Conservation (phyloP, 2,113 vertebrate species). For the Labeo rohita region DNA sequence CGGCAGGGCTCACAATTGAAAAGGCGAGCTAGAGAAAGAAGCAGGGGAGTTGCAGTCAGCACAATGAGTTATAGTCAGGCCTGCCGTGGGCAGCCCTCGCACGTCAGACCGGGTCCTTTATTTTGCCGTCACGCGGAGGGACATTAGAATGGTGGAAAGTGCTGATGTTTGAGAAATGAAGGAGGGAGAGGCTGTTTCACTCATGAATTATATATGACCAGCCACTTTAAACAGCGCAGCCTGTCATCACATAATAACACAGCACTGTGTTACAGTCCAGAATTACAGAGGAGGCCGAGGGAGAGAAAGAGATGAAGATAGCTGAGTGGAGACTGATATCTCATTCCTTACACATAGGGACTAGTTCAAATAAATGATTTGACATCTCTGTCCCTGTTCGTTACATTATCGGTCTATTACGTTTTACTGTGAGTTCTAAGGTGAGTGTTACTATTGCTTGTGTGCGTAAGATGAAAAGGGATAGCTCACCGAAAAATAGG, state of each 20-base stretch:
- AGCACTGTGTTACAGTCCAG: conserved; percentile 56
- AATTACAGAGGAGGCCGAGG: conserved; percentile 48
- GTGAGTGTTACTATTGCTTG: not conserved
- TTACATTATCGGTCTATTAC: conserved; percentile 33
- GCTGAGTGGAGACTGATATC: conserved; percentile 16
- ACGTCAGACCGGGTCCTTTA: conserved; percentile 54
- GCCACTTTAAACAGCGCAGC: conserved; percentile 73
- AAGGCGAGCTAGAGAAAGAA: conserved; percentile 6
- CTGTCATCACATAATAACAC: conserved; percentile 73
- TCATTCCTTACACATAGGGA: conserved; percentile 10
- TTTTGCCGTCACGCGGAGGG: conserved; percentile 61
- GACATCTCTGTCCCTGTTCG: conserved; percentile 28
- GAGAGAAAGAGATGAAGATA: conserved; percentile 40
- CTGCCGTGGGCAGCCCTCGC: conserved; percentile 34
- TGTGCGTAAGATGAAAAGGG: not conserved
- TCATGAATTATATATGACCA: conserved; percentile 78
- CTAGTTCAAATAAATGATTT: conserved; percentile 45
- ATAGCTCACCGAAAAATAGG: not conserved
- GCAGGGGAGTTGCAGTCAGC: conserved; percentile 17
- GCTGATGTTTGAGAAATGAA: conserved; percentile 77
- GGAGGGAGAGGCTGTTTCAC: conserved; percentile 61
- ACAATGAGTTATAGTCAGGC: conserved; percentile 52
- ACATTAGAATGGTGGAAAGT: conserved; percentile 70
- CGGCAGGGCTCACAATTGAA: conserved; percentile 7
- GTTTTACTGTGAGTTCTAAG: conserved; percentile 1